Base-by-base conservation (phyloP, 64 coral and sea anemone genomes). In the Acropora tenuis region DNA sequence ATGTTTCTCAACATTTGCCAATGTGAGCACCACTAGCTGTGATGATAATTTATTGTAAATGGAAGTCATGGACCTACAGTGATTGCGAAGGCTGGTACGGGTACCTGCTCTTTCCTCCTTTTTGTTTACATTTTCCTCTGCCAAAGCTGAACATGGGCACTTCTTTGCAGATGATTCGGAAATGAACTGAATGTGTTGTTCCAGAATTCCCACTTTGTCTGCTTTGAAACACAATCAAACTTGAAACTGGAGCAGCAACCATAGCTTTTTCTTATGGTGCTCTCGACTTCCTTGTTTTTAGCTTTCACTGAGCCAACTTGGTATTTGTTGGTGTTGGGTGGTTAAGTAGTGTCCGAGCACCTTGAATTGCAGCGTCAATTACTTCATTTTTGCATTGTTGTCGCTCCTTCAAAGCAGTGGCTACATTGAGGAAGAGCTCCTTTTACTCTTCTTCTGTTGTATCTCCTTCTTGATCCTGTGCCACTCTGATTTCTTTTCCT, bases 31-130 rank as follows among this genome's bases (percentile, higher is more conserved):
- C 58, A 43, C 2, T 6, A 75, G 84, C 88, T 89, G 78, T 61
- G 78, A 83, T 67, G 49, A 94, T 74, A n/a, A n/a, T n/a, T n/a
- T n/a, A 12, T 48, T 76, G 66, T 59, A 81, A 43, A 20, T 91
- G 93, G 89, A 58, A 87, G 19, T 73, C 85, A 40, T 92, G 94
- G 90, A 41, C 85, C 49, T 96, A 96, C 50, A 75, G 46, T 90
- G 8, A 63, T 6, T 7, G 47, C 40, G 78, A 82, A 44, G 78
- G 89, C 1, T 78, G 20, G 30, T 59, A 83, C 5, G 67, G 47
- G 20, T 58, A 75, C 68, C 50, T 84, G 41, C 58, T 91, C 9
- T 41, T 47, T 43, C 0, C 73, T 2, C 73, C 43, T 45, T 76
- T 76, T 76, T 76, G 73, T 76, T 4, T 8, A 76, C 73, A 43